Evolutionary conservation across 2,888 invertebrate genomes (phyloP).

Genomic region (Polymixis flavicincta): DNA sequence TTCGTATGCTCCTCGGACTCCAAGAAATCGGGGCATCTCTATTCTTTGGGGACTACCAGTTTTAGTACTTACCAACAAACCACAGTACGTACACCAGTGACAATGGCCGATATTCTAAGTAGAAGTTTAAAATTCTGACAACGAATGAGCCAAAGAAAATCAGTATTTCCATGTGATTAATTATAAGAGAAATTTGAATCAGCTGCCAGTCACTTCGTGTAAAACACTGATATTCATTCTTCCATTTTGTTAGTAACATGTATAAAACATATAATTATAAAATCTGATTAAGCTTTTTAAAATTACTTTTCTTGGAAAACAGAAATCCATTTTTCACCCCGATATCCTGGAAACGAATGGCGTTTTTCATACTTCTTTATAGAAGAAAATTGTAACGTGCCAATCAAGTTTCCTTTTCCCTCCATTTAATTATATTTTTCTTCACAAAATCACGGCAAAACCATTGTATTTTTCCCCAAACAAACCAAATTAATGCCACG

Average conservation of each 20-base stretch:
- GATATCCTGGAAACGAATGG: slow-evolving; percentile 30
- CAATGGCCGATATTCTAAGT: background rate
- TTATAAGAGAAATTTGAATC: too few relatives aligned
- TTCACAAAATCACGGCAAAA: slow-evolving; percentile 27
- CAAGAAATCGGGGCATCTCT: background rate
- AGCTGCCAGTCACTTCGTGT: background rate
- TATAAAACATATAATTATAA: background rate
- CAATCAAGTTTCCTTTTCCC: slow-evolving; percentile 35
- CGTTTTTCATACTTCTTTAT: slow-evolving; percentile 9
- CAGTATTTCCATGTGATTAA: too few relatives aligned
- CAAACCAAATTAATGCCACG: slow-evolving; percentile 65
- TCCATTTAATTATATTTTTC: slow-evolving; percentile 47
- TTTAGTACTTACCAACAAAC: background rate
- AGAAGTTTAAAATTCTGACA: background rate
- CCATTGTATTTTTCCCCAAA: slow-evolving; percentile 62
- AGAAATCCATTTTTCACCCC: slow-evolving; percentile 28
- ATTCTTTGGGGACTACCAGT: background rate
- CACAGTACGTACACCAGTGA: background rate
- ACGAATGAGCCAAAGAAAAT: background rate
- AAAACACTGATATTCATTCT: background rate
- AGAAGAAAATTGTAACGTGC: slow-evolving; percentile 24
- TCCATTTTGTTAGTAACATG: too few relatives aligned
- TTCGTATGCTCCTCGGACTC: too few relatives aligned
- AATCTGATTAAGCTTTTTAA: background rate
- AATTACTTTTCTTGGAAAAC: slow-evolving; percentile 23